These are phyloP conservation scores for Stramonita haemastoma DNA, from an alignment of 2,888 invertebrate species.

Conservation along the genomic window DNA sequence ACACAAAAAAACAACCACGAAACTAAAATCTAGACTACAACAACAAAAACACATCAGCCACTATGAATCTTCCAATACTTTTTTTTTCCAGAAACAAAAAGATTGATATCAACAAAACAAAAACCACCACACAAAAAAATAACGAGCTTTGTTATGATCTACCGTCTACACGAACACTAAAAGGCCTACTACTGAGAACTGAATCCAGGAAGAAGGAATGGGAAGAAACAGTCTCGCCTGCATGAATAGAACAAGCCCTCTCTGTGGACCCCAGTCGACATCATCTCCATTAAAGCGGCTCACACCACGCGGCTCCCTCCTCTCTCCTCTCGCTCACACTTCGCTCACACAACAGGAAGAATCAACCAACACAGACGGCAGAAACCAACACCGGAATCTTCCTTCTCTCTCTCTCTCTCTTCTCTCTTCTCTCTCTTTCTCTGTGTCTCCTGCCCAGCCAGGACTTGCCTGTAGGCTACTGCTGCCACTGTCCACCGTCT, in stretches of 20 bases:
- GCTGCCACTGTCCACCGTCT: conserved; percentile 4
- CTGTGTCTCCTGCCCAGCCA: neutral
- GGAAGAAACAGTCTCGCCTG: conserved; percentile 32
- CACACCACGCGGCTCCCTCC: neutral
- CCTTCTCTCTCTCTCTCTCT: conserved; percentile 1
- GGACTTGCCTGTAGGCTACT: neutral
- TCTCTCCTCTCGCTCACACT: neutral
- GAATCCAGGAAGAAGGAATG: neutral
- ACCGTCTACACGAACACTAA: neutral
- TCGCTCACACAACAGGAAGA: neutral
- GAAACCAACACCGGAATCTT: too few relatives aligned
- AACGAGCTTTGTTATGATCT: neutral
- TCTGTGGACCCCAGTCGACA: neutral
- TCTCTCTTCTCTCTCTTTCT: neutral
- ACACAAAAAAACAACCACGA: neutral
- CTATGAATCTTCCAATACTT: neutral
- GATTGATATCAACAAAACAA: neutral
- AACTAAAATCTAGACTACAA: neutral
- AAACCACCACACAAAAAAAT: neutral
- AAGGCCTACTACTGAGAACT: neutral
- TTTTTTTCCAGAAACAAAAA: neutral
- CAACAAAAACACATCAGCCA: neutral
- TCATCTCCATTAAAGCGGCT: neutral
- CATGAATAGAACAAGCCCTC: neutral
- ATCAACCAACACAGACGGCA: neutral